Percentiles rank a stretch among this genome's conserved stretches.
Evolutionary conservation across 2,888 invertebrate genomes (phyloP).

Genomic region (Stegophylla sp.): DNA sequence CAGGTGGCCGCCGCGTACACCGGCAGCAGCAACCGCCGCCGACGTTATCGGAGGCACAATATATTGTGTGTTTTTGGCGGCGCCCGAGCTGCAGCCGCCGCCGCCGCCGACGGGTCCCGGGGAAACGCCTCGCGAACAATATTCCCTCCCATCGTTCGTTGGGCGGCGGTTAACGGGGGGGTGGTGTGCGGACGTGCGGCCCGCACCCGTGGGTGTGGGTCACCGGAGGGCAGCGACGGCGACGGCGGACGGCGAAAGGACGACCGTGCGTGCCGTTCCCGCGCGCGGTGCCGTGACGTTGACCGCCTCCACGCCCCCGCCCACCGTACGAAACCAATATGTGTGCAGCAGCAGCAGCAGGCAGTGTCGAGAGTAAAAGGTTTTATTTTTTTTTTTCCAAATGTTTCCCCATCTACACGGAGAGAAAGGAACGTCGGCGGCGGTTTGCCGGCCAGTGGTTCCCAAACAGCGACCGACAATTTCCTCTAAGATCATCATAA

Average conservation of each 20-base stretch:
- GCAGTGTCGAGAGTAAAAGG: not conserved
- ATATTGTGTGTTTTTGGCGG: constrained; percentile 16
- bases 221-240: constrained; percentile 44
- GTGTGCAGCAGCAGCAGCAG: not conserved
- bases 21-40: not conserved
- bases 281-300: constrained; percentile 32
- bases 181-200: constrained; percentile 32
- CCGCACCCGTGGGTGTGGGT: constrained; percentile 59
- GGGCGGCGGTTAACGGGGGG: constrained; percentile 32
- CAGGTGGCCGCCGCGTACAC: not conserved
- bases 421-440: constrained; percentile 34
- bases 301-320: constrained; percentile 57
- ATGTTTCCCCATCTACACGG: no score
- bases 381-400: no score
- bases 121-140: constrained; percentile 54
- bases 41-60: constrained; percentile 1
- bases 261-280: constrained; percentile 3
- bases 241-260: constrained; percentile 33
- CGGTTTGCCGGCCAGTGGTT: constrained; percentile 18
- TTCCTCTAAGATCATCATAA: no score
- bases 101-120: constrained; percentile 16
- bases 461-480: not conserved
- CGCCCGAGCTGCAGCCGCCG: constrained; percentile 1
- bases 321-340: constrained; percentile 33
- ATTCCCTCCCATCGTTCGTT: constrained; percentile 53